Evolutionary conservation across 2,113 vertebrate genomes (phyloP).

Genomic region (Epinephelus lanceolatus): DNA sequence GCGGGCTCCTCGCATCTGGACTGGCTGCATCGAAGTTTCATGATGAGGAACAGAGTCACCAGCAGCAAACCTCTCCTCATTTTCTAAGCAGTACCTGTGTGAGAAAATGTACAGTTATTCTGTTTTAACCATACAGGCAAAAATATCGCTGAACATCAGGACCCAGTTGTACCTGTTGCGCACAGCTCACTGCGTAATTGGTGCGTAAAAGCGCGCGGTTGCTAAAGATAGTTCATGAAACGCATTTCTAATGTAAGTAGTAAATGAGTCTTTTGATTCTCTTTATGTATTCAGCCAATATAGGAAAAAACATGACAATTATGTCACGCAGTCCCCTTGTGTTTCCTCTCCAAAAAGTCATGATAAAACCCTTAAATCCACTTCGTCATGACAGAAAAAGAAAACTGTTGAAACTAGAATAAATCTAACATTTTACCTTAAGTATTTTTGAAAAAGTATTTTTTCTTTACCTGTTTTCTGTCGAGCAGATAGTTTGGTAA

Average conservation of each 20-base stretch:
- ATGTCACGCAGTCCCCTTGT: background rate
- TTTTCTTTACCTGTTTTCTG: slow-evolving; percentile 66
- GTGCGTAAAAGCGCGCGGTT: slow-evolving; percentile 66
- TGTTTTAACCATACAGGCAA: background rate
- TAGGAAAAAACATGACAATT: background rate
- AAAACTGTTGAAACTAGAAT: background rate
- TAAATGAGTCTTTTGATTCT: background rate
- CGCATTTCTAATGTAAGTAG: background rate
- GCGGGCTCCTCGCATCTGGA: slow-evolving; percentile 82
- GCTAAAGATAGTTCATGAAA: background rate
- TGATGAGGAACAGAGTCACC: slow-evolving; percentile 80
- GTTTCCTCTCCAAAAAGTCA: slow-evolving; percentile 10
- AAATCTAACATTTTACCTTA: background rate
- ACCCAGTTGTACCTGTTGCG: background rate
- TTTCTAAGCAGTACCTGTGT: slow-evolving; percentile 68
- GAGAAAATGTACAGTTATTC: background rate
- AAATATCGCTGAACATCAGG: background rate
- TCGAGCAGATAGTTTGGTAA: slow-evolving; percentile 24
- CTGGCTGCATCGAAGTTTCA: slow-evolving; percentile 79
- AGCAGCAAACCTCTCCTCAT: slow-evolving; percentile 83
- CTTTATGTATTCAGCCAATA: background rate
- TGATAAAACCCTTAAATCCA: background rate
- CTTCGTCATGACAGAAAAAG: background rate
- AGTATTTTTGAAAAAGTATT: background rate
- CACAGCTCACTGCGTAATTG: slow-evolving; percentile 9